These are phyloP conservation scores for Macrocentrus cingulum DNA, from an alignment of 1,140 invertebrate genomes.

Conservation along the genomic window DNA sequence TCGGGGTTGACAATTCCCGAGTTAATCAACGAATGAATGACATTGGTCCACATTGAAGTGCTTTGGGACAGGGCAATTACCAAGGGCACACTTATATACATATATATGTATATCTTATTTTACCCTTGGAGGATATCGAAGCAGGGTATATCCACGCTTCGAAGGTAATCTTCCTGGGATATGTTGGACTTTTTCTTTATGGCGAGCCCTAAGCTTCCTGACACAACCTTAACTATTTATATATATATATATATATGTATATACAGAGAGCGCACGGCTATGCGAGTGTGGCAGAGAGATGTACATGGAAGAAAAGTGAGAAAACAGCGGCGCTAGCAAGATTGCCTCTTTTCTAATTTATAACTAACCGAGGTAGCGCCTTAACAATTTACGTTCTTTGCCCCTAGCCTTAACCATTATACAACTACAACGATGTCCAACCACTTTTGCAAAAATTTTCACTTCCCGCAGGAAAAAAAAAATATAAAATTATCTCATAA, in stretches of 20 bases:
- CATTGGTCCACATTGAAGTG: too few species aligned
- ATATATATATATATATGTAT: constrained; percentile 17
- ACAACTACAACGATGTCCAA: constrained; percentile 36
- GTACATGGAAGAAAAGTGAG: constrained; percentile 11
- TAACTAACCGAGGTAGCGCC: constrained; percentile 48
- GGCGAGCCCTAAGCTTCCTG: constrained; percentile 6
- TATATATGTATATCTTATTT: neutral
- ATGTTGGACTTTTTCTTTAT: constrained; percentile 34
- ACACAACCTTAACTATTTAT: neutral
- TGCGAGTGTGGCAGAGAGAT: neutral
- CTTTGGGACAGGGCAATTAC: too few species aligned
- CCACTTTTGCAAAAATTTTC: constrained; percentile 35
- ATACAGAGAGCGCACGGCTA: constrained; percentile 1
- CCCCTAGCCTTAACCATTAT: constrained; percentile 16
- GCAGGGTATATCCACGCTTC: constrained; percentile 30
- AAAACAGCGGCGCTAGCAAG: constrained; percentile 35
- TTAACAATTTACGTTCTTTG: constrained; percentile 47
- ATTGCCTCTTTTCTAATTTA: constrained; percentile 54
- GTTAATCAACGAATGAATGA: too few species aligned
- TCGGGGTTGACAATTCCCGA: too few species aligned
- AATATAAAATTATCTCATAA: too few species aligned
- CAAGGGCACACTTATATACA: too few species aligned
- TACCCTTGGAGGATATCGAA: constrained; percentile 6
- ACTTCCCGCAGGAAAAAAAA: neutral
- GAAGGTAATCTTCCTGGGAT: constrained; percentile 41